phyloP scores from a whole-genome alignment of 2,797 vertebrate genomes.

The Pygocentrus nattereri region DNA sequence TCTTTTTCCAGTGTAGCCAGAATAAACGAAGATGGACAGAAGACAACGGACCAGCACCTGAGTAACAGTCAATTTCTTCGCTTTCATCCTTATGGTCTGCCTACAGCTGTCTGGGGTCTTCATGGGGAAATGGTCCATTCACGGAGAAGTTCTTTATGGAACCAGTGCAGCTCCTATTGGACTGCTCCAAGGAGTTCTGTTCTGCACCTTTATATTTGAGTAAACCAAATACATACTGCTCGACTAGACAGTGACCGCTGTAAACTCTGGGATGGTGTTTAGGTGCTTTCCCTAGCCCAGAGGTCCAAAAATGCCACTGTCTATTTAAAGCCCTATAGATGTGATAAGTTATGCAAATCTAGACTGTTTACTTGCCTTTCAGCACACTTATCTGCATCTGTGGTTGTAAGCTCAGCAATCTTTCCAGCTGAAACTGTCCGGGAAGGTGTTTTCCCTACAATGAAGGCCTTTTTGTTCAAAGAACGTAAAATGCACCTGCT shows the following conservation, averaged over 20 bases:
- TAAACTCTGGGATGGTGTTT: background rate
- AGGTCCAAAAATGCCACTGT: background rate
- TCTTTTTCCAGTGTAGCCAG: too few species aligned
- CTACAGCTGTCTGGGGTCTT: constrained; percentile 55
- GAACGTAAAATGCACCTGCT: constrained; percentile 48
- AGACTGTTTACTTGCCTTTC: background rate
- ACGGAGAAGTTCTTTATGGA: too few species aligned
- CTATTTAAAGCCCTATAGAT: background rate
- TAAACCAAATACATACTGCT: too few species aligned
- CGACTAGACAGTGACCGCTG: too few species aligned
- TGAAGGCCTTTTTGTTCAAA: background rate
- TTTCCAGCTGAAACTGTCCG: background rate
- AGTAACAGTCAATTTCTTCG: constrained; percentile 33
- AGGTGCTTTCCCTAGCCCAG: background rate
- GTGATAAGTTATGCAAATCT: background rate
- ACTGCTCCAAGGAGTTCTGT: too few species aligned
- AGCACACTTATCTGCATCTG: background rate
- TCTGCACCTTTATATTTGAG: too few species aligned
- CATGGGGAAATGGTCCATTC: background rate
- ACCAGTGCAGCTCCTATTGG: too few species aligned
- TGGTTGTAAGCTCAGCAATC: background rate
- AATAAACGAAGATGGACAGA: constrained; percentile 30
- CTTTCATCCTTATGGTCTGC: constrained; percentile 59
- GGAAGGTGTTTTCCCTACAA: constrained; percentile 1
- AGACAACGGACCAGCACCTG: background rate